Percentiles rank a stretch among this genome's conserved stretches.
Conservation (phyloP, 2,888 invertebrate species). For the Hanleya hanleyi region DNA sequence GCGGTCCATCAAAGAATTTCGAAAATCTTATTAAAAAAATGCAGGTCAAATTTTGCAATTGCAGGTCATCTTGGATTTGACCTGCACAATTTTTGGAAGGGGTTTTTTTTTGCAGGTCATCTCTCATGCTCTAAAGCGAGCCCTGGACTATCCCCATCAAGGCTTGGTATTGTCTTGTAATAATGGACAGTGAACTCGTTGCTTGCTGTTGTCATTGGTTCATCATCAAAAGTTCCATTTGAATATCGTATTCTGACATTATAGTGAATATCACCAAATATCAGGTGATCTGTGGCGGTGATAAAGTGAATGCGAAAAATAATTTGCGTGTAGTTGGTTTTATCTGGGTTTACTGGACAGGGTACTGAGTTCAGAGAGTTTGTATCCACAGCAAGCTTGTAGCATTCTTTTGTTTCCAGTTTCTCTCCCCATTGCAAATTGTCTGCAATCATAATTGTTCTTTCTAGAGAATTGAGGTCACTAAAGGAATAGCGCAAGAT, state of each 20-base stretch:
- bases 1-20: too few relatives aligned
- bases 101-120: too few relatives aligned
- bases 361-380: slow-evolving; percentile 18
- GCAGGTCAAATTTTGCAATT: too few relatives aligned
- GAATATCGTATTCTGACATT: slow-evolving; percentile 38
- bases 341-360: background rate
- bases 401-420: slow-evolving; percentile 43
- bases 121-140: too few relatives aligned
- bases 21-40: too few relatives aligned
- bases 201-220: slow-evolving; percentile 7
- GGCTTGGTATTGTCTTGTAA: slow-evolving; percentile 44
- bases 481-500: background rate
- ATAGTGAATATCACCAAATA: slow-evolving; percentile 61
- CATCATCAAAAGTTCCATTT: slow-evolving; percentile 3
- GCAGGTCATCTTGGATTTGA: too few relatives aligned
- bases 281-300: slow-evolving; percentile 38
- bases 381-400: slow-evolving; percentile 33
- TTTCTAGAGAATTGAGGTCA: background rate
- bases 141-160: too few relatives aligned
- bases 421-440: slow-evolving; percentile 7
- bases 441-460: background rate
- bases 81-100: too few relatives aligned
- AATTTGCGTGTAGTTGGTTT: background rate
- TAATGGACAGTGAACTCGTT: slow-evolving; percentile 46
- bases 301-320: slow-evolving; percentile 43